These are phyloP conservation scores for Drosophila helvetica DNA, from an alignment of 2,888 invertebrate species.

Conservation along the genomic window DNA sequence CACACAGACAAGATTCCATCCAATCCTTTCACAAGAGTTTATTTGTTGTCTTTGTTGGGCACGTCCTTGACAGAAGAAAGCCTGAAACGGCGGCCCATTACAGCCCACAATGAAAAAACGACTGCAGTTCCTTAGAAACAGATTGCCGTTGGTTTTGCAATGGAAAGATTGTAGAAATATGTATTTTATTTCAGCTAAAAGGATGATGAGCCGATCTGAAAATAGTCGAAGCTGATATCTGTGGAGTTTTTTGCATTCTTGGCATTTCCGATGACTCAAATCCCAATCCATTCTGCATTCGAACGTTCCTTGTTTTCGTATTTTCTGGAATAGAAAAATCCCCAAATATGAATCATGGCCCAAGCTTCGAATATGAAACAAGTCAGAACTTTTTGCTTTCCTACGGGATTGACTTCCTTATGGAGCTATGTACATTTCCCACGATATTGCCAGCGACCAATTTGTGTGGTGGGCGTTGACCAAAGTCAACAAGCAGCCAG, in stretches of 20 bases:
- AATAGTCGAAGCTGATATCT: background rate
- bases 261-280: background rate
- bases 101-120: slow-evolving; percentile 12
- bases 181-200: background rate
- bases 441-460: slow-evolving; percentile 44
- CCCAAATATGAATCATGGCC: background rate
- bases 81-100: background rate
- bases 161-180: background rate
- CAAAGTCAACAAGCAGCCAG: slow-evolving; percentile 37
- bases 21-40: slow-evolving; percentile 32
- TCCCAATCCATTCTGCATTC: background rate
- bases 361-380: background rate
- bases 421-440: slow-evolving; percentile 18
- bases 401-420: too few relatives aligned
- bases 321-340: too few relatives aligned
- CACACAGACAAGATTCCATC: slow-evolving; percentile 1
- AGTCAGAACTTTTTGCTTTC: background rate
- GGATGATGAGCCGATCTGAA: too few relatives aligned
- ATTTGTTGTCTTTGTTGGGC: slow-evolving; percentile 35
- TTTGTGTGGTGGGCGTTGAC: slow-evolving; percentile 50
- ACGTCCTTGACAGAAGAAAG: slow-evolving; percentile 45
- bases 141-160: background rate
- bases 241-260: background rate
- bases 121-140: background rate
- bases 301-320: too few relatives aligned